Base-by-base conservation (phyloP, 2,888 invertebrate species). In the Brachynemurus nebulosus region DNA sequence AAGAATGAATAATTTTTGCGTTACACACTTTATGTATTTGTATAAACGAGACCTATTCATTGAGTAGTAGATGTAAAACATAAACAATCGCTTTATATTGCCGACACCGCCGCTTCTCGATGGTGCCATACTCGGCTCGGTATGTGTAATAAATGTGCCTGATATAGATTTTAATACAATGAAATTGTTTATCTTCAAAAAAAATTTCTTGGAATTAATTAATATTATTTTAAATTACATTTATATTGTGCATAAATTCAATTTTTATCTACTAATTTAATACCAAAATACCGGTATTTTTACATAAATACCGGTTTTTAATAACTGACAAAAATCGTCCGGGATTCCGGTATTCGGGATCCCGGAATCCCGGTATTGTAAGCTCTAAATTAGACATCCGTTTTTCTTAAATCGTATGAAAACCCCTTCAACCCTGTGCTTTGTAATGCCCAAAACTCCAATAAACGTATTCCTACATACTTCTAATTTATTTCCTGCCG, bases 301-400 rank as follows among this genome's bases (percentile, higher is more conserved):
- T 42, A 45, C 45, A 45, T 45, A 45, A 45, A 45, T 40, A 40
- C 30, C 45, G 45, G 21, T 45, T 34, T 34, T 40, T 40, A 45
- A 45, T 45, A 45, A 45, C 41, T 34, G 45, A 45, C 45, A 45
- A 45, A 45, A 45, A 45, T 45, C 35, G 45, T 45, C 35, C 40
- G 45, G 35, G 35, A 40, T 38, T 25, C n/a, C n/a, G n/a, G n/a
- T n/a, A n/a, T n/a, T n/a, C n/a, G n/a, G n/a, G n/a, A n/a, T n/a
- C n/a, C n/a, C 34, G 33, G 41, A 41, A 45, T 42, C 41, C 45
- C 45, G 45, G 45, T 45, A 45, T 45, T 45, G 45, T 45, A 45
- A 45, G 45, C 34, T n/a, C 27, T 25, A 25, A 25, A n/a, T n/a
- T n/a, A n/a, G n/a, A n/a, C n/a, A n/a, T n/a, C n/a, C n/a, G n/a